Conservation (phyloP, 2,113 vertebrate species). For the western clawed frog (Xenopus tropicalis) region UCB_Xtro_10.0 CM004443.2:38937001-38937500, state of each 20-base stretch:
- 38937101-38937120: slow-evolving; percentile 64
- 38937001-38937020: no score
- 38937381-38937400: slow-evolving; percentile 50
- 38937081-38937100: slow-evolving; percentile 63
- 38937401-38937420: slow-evolving; percentile 40
- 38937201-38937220: slow-evolving; percentile 62
- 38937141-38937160: slow-evolving; percentile 81
- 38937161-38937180: slow-evolving; percentile 83
- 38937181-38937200: slow-evolving; percentile 64
- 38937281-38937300: slow-evolving; percentile 40
- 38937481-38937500: not conserved
- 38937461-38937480: slow-evolving; percentile 46
- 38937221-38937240: slow-evolving; percentile 63
- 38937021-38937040: no score
- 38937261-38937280: slow-evolving; percentile 64
- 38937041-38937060: no score
- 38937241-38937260: slow-evolving; percentile 60
- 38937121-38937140: slow-evolving; percentile 48
- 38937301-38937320: slow-evolving; percentile 55
- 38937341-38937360: slow-evolving; percentile 40
- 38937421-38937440: slow-evolving; percentile 47
- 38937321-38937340: slow-evolving; percentile 57
- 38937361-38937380: slow-evolving; percentile 56
- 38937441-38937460: slow-evolving; percentile 34
- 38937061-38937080: no score